phyloP scores from a whole-genome alignment of 37 sponge, comb jelly and placozoan species.

The Halisarca cf. caerulea region DNA sequence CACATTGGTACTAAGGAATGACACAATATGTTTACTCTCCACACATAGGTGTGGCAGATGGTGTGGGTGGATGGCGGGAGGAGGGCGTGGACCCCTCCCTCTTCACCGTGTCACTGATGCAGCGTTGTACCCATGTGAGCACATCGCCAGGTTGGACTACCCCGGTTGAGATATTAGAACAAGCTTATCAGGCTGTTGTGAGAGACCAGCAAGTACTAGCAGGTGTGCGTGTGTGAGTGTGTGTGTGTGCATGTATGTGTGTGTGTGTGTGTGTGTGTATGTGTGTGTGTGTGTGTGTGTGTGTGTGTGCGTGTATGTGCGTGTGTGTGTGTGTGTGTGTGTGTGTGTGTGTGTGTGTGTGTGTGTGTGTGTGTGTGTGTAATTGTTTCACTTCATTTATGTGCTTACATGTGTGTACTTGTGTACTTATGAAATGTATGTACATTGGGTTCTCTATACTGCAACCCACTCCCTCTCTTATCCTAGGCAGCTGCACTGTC shows the following conservation, averaged over 20 bases:
- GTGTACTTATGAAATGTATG: background rate
- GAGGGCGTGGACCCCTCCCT: conserved; percentile 62
- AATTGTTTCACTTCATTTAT: background rate
- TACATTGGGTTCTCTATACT: too few species aligned
- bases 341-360: background rate
- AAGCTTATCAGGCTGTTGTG: conserved; percentile 30
- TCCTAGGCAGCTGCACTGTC: conserved; percentile 80
- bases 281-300: background rate
- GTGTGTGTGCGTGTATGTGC: background rate
- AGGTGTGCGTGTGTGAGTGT: conserved; percentile 11
- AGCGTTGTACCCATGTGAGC: conserved; percentile 31
- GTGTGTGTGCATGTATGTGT: background rate
- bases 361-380: background rate
- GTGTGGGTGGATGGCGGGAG: conserved; percentile 75
- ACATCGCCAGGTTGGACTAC: background rate
- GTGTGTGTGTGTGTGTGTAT: conserved; percentile 1
- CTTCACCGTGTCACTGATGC: conserved; percentile 63
- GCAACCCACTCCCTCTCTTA: background rate
- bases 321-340: background rate
- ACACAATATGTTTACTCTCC: too few species aligned
- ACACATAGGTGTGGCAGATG: conserved; percentile 81
- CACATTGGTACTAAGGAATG: too few species aligned
- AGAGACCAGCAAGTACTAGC: conserved; percentile 21
- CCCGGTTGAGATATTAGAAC: conserved; percentile 43
- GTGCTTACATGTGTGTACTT: background rate